A percentile compares a stretch with the other conserved stretches of the same genome.
Evolutionary conservation across 2,888 invertebrate species (phyloP).

Genomic region (Drosophila histrio): DNA sequence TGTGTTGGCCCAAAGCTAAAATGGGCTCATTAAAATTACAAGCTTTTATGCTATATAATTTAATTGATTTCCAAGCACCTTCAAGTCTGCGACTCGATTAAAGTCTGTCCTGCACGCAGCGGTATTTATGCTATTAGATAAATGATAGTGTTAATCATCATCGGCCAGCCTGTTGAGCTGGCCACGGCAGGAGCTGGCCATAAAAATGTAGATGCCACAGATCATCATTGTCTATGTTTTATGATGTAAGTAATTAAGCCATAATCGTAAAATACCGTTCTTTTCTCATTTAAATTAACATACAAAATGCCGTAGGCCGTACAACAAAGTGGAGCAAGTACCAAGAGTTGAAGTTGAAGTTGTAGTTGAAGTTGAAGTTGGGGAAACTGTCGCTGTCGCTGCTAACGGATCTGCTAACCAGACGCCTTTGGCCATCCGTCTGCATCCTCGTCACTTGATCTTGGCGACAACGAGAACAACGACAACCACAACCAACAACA

Average conservation of each 20-base stretch:
- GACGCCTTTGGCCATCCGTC: slow-evolving; percentile 46
- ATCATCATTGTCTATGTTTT: slow-evolving; percentile 50
- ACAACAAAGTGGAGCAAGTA: slow-evolving; percentile 42
- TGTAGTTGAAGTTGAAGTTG: slow-evolving; percentile 18
- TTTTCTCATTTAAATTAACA: slow-evolving; percentile 77
- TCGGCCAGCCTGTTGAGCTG: slow-evolving; percentile 13
- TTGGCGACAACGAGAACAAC: slow-evolving; percentile 57
- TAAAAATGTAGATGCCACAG: slow-evolving; percentile 43
- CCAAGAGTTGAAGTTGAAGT: background rate
- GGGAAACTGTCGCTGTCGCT: slow-evolving; percentile 43
- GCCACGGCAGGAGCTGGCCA: slow-evolving; percentile 26
- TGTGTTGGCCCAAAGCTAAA: slow-evolving; percentile 3
- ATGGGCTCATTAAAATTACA: slow-evolving; percentile 47
- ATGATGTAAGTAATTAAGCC: slow-evolving; percentile 75
- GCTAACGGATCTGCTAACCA: slow-evolving; percentile 59
- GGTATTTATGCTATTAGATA: slow-evolving; percentile 57
- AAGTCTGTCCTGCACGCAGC: slow-evolving; percentile 12
- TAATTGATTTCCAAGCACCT: slow-evolving; percentile 74
- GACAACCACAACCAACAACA: slow-evolving; percentile 7
- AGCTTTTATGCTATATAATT: slow-evolving; percentile 49
- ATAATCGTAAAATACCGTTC: slow-evolving; percentile 79
- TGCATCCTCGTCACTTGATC: slow-evolving; percentile 53
- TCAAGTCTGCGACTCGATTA: slow-evolving; percentile 2
- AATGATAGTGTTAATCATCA: slow-evolving; percentile 74
- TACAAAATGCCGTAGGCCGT: slow-evolving; percentile 46